These are phyloP conservation scores for Xestoiulus laeticollis DNA, from an alignment of 2,888 invertebrate species.

Conservation along the genomic window DNA sequence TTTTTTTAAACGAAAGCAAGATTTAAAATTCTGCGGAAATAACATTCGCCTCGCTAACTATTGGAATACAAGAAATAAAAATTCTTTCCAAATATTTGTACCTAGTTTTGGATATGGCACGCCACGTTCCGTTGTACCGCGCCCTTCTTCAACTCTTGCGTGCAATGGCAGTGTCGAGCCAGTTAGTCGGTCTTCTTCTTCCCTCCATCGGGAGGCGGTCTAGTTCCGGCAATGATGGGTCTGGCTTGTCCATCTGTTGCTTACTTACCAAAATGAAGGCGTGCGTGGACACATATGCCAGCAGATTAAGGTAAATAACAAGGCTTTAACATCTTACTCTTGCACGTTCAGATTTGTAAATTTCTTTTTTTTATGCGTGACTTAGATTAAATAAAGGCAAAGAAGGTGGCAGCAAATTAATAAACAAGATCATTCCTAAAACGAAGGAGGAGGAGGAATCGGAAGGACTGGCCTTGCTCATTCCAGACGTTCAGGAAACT, in stretches of 20 bases:
- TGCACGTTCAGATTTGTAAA: background rate
- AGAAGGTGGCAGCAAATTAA: conserved; percentile 14
- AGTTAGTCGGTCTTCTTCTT: conserved; percentile 73
- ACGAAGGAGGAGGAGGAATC: conserved; percentile 79
- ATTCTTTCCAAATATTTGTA: background rate
- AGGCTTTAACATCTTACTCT: background rate
- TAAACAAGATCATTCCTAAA: background rate
- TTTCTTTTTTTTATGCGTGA: background rate
- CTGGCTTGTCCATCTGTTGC: conserved; percentile 73
- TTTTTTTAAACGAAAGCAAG: too few relatives aligned
- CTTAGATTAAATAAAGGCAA: conserved; percentile 56
- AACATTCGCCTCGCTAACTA: too few relatives aligned
- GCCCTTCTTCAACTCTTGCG: conserved; percentile 83
- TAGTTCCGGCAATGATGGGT: conserved; percentile 61
- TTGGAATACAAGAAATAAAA: too few relatives aligned
- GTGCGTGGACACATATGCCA: conserved; percentile 91
- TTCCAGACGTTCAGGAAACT: conserved; percentile 86
- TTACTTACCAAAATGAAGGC: conserved; percentile 86
- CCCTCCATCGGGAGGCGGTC: conserved; percentile 65
- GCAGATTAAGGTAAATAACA: conserved; percentile 75
- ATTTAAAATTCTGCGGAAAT: too few relatives aligned
- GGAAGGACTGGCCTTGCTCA: conserved; percentile 86
- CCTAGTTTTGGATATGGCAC: conserved; percentile 91
- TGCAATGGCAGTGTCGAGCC: conserved; percentile 74
- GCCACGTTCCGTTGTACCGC: conserved; percentile 91